phyloP scores from a whole-genome alignment of 1,140 invertebrate genomes.

The Panagrolaimus sp. region DNA sequence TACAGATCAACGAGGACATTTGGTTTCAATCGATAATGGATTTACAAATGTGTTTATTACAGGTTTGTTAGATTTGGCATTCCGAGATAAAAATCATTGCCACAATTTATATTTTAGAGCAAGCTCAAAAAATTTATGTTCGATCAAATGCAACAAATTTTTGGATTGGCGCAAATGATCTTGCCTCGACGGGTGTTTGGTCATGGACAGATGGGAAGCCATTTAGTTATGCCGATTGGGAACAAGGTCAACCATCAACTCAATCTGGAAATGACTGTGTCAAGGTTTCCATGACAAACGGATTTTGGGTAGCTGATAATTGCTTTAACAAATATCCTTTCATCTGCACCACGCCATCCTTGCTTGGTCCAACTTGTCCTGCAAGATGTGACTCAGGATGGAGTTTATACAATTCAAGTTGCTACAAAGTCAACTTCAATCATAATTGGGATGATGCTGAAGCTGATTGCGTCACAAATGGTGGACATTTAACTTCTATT shows the following conservation, averaged over 20 bases:
- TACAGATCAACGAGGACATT: too few species aligned
- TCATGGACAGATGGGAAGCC: conserved; percentile 1
- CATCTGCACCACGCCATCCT: neutral
- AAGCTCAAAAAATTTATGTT: too few species aligned
- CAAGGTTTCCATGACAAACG: neutral
- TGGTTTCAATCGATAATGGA: too few species aligned
- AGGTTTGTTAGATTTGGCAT: too few species aligned
- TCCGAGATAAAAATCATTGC: too few species aligned
- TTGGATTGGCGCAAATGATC: neutral
- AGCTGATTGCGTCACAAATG: neutral
- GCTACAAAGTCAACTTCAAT: conserved; percentile 17
- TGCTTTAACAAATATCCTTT: neutral
- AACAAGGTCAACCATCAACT: neutral
- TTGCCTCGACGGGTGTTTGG: neutral
- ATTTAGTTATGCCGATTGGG: conserved; percentile 4
- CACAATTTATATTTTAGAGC: too few species aligned
- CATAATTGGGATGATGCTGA: conserved; percentile 16
- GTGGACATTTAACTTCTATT: neutral
- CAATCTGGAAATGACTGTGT: neutral
- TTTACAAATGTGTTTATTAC: too few species aligned
- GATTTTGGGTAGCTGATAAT: neutral
- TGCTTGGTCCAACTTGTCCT: neutral
- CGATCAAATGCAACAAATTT: neutral
- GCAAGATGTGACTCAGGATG: conserved; percentile 8
- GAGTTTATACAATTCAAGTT: neutral